Conservation (phyloP, 2,888 invertebrate genomes). For the Anthrax anthrax region DNA sequence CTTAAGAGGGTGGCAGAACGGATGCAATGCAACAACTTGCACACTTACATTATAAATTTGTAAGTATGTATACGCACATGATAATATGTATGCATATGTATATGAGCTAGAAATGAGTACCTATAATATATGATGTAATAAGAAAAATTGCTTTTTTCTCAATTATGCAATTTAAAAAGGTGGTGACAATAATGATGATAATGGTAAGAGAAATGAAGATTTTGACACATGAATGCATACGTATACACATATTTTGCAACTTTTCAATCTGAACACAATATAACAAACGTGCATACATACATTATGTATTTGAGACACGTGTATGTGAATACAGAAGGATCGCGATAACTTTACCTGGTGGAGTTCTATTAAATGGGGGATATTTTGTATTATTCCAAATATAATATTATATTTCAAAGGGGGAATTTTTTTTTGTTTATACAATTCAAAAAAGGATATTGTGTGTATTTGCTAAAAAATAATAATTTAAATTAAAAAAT, state of each 20-base stretch:
- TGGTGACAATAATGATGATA: background rate
- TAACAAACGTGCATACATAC: too few relatives aligned
- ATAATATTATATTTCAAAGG: too few relatives aligned
- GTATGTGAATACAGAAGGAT: too few relatives aligned
- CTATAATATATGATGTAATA: too few relatives aligned
- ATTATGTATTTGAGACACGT: too few relatives aligned
- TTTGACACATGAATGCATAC: background rate
- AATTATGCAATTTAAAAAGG: constrained; percentile 13
- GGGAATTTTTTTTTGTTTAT: too few relatives aligned
- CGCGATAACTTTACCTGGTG: too few relatives aligned
- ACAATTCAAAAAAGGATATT: background rate
- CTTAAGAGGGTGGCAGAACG: constrained; percentile 2
- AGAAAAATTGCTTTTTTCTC: constrained; percentile 13
- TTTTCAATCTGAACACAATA: too few relatives aligned
- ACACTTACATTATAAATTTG: background rate
- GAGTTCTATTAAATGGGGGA: background rate
- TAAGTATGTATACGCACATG: too few relatives aligned
- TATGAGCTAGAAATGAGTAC: too few relatives aligned
- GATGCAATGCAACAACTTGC: background rate
- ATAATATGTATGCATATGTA: too few relatives aligned
- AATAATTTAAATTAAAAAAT: background rate
- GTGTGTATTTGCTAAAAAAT: constrained; percentile 1
- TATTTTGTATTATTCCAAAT: background rate
- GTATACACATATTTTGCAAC: background rate
- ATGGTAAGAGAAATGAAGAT: background rate